Conservation (phyloP, 2,797 vertebrate species). For the Amblyraja radiata region DNA sequence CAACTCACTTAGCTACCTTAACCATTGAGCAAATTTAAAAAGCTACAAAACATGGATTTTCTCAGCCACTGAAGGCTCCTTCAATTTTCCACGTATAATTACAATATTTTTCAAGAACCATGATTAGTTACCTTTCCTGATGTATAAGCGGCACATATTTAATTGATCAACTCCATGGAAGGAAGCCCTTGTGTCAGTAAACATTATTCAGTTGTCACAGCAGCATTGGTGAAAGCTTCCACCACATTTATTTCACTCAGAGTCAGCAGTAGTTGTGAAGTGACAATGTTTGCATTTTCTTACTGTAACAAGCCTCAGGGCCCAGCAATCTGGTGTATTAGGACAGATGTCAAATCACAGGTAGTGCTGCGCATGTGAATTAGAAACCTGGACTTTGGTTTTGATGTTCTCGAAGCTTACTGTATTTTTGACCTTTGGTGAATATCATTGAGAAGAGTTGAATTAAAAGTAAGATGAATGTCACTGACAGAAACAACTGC, state of each 20-base stretch:
- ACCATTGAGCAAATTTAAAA: not conserved
- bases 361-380: not conserved
- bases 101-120: not conserved
- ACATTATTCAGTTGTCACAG: not conserved
- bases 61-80: not conserved
- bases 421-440: not conserved
- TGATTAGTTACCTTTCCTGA: not conserved
- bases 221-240: not conserved
- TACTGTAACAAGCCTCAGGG: no score
- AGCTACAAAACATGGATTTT: not conserved
- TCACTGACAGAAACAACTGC: not conserved
- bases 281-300: not conserved
- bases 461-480: slow-evolving; percentile 3
- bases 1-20: not conserved
- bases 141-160: not conserved
- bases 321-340: not conserved
- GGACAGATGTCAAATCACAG: not conserved
- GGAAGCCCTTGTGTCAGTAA: not conserved
- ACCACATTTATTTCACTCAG: not conserved
- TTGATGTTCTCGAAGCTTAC: not conserved
- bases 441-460: not conserved
- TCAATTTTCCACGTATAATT: not conserved
- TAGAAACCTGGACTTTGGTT: not conserved
- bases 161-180: not conserved
- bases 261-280: not conserved